Conservation (phyloP, 2,797 vertebrate genomes). For the Petrocephalus schoutedeni region DNA sequence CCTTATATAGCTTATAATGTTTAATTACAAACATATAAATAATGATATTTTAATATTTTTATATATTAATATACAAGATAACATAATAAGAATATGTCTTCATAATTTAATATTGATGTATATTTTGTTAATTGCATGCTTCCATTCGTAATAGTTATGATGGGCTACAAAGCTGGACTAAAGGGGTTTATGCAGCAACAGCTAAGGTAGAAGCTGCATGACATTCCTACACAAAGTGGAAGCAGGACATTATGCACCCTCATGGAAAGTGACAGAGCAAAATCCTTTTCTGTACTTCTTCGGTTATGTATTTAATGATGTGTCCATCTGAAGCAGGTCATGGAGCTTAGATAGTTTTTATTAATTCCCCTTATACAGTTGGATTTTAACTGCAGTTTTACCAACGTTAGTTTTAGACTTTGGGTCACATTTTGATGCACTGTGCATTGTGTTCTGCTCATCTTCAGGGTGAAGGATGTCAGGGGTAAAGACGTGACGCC, state of each 20-base stretch:
- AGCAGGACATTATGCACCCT: background rate
- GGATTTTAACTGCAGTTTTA: background rate
- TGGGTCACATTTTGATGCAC: background rate
- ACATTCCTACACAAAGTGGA: background rate
- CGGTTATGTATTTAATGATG: background rate
- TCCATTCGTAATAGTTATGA: background rate
- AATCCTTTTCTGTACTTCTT: background rate
- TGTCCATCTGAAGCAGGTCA: background rate
- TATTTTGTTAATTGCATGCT: background rate
- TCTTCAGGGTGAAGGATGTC: conserved; percentile 60
- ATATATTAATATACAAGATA: background rate
- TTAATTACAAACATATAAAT: background rate
- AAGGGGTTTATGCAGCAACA: background rate
- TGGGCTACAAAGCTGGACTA: background rate
- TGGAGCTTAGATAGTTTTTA: background rate
- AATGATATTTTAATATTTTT: too few species aligned
- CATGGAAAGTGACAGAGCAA: background rate
- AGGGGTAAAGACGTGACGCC: conserved; percentile 79
- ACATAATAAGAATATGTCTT: background rate
- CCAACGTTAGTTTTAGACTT: background rate
- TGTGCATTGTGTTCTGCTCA: conserved; percentile 17
- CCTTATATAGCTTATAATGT: background rate
- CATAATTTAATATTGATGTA: background rate
- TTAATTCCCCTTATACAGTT: background rate
- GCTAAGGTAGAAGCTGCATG: background rate